Evolutionary conservation across 2,888 invertebrate species (phyloP).

Genomic region (Trachelus iudaicus): DNA sequence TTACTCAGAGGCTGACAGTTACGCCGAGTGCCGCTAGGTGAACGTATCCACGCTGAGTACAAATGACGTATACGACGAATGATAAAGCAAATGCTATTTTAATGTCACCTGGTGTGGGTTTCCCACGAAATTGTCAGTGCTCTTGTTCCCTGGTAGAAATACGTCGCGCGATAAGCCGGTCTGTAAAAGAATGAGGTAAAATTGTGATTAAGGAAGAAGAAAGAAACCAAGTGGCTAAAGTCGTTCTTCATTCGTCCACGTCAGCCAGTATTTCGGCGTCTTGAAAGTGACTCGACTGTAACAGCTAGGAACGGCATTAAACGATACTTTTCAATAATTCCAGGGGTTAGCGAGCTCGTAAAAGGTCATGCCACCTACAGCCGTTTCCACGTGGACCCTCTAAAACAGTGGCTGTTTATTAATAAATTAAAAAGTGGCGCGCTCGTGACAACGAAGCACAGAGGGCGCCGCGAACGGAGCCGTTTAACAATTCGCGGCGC

Average conservation of each 20-base stretch:
- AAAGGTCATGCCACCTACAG: constrained; percentile 14
- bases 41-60: not conserved
- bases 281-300: not conserved
- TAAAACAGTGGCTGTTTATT: constrained; percentile 33
- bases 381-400: constrained; percentile 4
- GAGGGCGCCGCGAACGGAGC: constrained; percentile 14
- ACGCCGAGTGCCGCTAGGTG: not conserved
- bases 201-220: not conserved
- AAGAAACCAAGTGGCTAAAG: not conserved
- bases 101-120: not conserved
- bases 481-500: constrained; percentile 62
- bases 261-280: not conserved
- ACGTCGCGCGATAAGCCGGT: not conserved
- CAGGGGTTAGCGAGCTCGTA: constrained; percentile 13
- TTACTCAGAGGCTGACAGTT: not conserved
- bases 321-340: constrained; percentile 24
- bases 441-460: constrained; percentile 6
- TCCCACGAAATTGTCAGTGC: not conserved
- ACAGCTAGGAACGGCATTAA: not conserved
- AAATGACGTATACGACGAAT: not conserved
- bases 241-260: not conserved
- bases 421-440: constrained; percentile 31
- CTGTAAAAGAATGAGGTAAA: not conserved
- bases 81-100: not conserved
- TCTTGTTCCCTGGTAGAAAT: not conserved